Conservation (phyloP, 2,113 vertebrate species). For the Ancistrus triradiatus region DNA sequence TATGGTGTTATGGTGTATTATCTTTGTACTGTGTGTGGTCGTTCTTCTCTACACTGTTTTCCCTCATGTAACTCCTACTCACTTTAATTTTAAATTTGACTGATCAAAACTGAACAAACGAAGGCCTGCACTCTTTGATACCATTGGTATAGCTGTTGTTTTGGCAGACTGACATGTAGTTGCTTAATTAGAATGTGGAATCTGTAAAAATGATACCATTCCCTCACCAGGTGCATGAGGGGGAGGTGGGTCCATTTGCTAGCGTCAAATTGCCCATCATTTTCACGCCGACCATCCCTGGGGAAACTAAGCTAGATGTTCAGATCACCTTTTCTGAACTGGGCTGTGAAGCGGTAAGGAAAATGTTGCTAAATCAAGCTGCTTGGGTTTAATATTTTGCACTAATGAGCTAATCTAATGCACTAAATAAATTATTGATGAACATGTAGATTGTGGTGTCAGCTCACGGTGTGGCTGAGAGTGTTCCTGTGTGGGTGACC, state of each 20-base stretch:
- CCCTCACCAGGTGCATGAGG: slow-evolving; percentile 66
- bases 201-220: too few relatives aligned
- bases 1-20: too few relatives aligned
- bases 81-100: too few relatives aligned
- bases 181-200: too few relatives aligned
- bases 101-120: too few relatives aligned
- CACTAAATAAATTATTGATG: background rate
- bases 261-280: slow-evolving; percentile 74
- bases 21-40: too few relatives aligned
- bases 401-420: background rate
- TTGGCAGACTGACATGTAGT: too few relatives aligned
- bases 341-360: slow-evolving; percentile 73
- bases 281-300: slow-evolving; percentile 79
- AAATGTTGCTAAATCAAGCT: background rate
- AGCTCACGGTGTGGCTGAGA: slow-evolving; percentile 61
- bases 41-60: too few relatives aligned
- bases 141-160: too few relatives aligned
- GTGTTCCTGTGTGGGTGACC: slow-evolving; percentile 77
- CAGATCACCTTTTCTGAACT: slow-evolving; percentile 73
- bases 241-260: slow-evolving; percentile 77
- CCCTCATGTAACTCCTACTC: too few relatives aligned
- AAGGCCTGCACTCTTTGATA: too few relatives aligned
- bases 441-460: slow-evolving; percentile 54
- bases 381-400: background rate
- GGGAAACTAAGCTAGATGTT: slow-evolving; percentile 66